phyloP scores from a whole-genome alignment of 2,113 vertebrate species.

The Takifugu flavidus region DNA sequence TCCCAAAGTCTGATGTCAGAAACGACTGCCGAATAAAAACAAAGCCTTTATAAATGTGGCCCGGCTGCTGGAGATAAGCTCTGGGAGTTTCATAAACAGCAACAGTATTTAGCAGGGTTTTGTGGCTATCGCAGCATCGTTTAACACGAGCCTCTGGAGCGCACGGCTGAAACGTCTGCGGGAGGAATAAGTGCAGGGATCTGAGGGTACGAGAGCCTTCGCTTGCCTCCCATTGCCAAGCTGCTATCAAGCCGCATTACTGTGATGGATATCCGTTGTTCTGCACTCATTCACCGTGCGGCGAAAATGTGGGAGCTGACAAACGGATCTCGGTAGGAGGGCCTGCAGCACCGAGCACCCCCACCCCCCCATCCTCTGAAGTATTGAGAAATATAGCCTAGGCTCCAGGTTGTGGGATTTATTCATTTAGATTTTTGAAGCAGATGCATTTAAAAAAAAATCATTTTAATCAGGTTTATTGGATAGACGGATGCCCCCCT shows the following conservation, averaged over 20 bases:
- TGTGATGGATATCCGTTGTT: constrained; percentile 48
- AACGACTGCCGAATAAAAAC: too few relatives aligned
- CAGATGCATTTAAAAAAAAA: neutral
- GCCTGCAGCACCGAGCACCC: constrained; percentile 38
- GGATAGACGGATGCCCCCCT: too few relatives aligned
- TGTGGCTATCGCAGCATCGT: too few relatives aligned
- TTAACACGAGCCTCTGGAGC: too few relatives aligned
- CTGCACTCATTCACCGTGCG: constrained; percentile 46
- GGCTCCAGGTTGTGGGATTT: constrained; percentile 12
- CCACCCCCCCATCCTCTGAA: constrained; percentile 26
- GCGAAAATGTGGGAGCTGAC: constrained; percentile 38
- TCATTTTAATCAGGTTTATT: too few relatives aligned
- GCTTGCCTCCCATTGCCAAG: constrained; percentile 51
- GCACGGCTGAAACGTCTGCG: too few relatives aligned
- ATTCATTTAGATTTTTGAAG: neutral
- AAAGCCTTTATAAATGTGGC: too few relatives aligned
- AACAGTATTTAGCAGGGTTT: too few relatives aligned
- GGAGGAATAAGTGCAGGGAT: neutral
- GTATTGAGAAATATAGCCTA: constrained; percentile 33
- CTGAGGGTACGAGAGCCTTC: constrained; percentile 36
- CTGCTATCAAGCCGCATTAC: constrained; percentile 53
- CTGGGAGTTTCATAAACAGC: too few relatives aligned
- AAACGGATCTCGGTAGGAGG: constrained; percentile 37
- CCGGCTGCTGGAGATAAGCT: too few relatives aligned
- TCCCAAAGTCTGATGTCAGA: too few relatives aligned